phyloP scores from a whole-genome alignment of 2,113 vertebrate species.

The Hemiscyllium ocellatum region DNA sequence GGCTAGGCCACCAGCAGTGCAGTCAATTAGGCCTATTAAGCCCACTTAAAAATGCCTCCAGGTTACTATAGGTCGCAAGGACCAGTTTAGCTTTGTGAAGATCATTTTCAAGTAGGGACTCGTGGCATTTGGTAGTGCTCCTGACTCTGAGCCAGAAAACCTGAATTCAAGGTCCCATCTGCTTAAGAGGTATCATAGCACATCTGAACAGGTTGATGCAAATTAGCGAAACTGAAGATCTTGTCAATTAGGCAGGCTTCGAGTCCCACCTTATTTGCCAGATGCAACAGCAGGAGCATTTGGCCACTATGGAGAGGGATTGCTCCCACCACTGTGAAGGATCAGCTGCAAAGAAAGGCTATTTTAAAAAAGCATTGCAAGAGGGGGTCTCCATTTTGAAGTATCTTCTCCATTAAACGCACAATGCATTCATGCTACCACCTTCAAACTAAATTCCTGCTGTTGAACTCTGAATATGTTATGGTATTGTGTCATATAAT shows the following conservation, averaged over 20 bases:
- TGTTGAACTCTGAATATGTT: not conserved
- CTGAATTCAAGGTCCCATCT: too few species aligned
- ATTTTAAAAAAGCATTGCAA: too few species aligned
- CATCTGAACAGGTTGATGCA: too few species aligned
- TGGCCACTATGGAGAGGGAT: not conserved
- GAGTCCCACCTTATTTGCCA: not conserved
- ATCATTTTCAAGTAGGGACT: not conserved
- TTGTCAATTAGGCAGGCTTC: not conserved
- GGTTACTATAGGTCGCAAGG: not conserved
- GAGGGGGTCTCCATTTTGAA: not conserved
- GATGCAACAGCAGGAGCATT: not conserved
- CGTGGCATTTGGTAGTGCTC: too few species aligned
- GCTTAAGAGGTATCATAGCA: too few species aligned
- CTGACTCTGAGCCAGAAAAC: too few species aligned
- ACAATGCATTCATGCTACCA: not conserved
- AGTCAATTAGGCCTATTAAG: not conserved
- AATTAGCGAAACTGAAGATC: too few species aligned
- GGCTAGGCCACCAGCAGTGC: too few species aligned
- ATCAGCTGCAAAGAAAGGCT: too few species aligned
- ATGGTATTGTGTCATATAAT: not conserved
- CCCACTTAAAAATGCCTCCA: not conserved
- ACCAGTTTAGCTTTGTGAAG: not conserved
- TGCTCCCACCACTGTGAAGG: not conserved
- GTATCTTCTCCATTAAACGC: not conserved
- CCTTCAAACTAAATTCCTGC: not conserved